phyloP scores from a whole-genome alignment of 2,888 invertebrate species.

The Troides oblongomaculatus region DNA sequence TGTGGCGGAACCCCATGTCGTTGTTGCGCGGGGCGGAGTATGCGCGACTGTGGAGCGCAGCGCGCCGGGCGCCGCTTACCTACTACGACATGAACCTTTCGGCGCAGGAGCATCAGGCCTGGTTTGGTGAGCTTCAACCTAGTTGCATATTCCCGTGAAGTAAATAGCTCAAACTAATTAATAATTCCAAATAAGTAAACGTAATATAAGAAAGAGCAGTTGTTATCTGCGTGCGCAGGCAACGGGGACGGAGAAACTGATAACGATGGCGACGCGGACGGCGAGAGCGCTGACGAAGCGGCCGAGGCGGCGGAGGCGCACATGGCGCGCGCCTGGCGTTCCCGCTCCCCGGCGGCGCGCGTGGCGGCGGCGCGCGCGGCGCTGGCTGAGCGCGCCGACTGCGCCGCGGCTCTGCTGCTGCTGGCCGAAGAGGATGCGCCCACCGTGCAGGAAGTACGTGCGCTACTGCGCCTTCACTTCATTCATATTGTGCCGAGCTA shows the following conservation, averaged over 20 bases:
- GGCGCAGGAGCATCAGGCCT: constrained; percentile 93
- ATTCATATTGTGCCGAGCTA: neutral
- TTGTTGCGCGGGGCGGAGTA: constrained; percentile 98
- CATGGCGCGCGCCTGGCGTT: constrained; percentile 98
- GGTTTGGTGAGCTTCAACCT: constrained; percentile 43
- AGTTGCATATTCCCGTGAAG: too few species aligned
- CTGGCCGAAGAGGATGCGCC: constrained; percentile 98
- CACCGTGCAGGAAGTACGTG: constrained; percentile 86
- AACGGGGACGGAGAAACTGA: constrained; percentile 22
- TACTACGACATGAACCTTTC: constrained; percentile 99
- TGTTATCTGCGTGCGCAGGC: constrained; percentile 1
- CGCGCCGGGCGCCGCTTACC: constrained; percentile 95
- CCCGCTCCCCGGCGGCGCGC: constrained; percentile 93
- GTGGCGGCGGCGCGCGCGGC: constrained; percentile 66
- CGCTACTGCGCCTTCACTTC: neutral
- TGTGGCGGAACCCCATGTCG: constrained; percentile 97
- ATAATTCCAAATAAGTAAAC: too few species aligned
- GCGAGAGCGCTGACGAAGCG: constrained; percentile 35
- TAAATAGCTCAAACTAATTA: too few species aligned
- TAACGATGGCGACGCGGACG: constrained; percentile 1
- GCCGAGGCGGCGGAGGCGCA: constrained; percentile 52
- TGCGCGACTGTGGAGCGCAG: constrained; percentile 94
- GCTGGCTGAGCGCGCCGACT: constrained; percentile 92
- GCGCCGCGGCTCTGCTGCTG: constrained; percentile 96
- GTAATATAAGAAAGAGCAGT: too few species aligned